Conservation (phyloP, 2,888 invertebrate genomes). For the Julus scanicus region DNA sequence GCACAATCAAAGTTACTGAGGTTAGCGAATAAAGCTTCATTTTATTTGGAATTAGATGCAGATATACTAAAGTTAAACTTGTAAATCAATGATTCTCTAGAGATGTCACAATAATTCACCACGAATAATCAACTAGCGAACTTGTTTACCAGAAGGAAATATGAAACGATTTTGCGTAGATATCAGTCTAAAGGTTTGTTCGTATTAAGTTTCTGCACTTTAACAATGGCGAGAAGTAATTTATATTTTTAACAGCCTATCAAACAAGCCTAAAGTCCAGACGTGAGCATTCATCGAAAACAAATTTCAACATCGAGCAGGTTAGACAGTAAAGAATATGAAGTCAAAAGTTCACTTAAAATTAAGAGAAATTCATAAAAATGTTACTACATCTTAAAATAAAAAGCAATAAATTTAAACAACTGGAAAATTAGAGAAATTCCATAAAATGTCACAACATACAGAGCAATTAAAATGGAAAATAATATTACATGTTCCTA, state of each 20-base stretch:
- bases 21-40: neutral
- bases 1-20: neutral
- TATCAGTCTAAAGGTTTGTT: neutral
- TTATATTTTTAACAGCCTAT: slow-evolving; percentile 26
- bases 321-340: no score
- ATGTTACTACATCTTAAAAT: no score
- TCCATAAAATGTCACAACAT: no score
- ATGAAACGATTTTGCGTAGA: neutral
- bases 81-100: neutral
- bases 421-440: no score
- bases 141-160: neutral
- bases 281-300: neutral
- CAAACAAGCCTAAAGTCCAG: neutral
- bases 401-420: no score
- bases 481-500: no score
- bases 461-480: no score
- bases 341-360: no score
- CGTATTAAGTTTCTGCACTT: neutral
- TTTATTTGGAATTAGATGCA: neutral
- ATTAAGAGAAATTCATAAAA: no score
- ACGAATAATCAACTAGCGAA: neutral
- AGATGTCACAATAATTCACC: neutral
- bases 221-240: neutral
- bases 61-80: neutral
- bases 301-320: no score